phyloP scores from a whole-genome alignment of 2,888 invertebrate species.

The Eupithecia exiguata region DNA sequence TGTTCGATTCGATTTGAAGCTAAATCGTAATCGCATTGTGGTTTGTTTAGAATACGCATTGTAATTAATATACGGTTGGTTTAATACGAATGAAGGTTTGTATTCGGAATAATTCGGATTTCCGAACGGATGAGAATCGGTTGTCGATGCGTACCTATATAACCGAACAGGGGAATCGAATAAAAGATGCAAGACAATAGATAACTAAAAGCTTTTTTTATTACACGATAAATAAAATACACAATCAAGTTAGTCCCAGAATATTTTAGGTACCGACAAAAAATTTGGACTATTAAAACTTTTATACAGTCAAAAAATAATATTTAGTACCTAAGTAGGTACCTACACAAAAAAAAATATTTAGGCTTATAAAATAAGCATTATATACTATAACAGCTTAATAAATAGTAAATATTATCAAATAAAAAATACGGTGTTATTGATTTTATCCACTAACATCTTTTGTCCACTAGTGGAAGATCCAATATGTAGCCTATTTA shows the following conservation, averaged over 20 bases:
- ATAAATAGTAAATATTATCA: no score
- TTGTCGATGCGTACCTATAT: conserved; percentile 34
- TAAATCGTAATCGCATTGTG: conserved; percentile 69
- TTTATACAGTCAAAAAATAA: no score
- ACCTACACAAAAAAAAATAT: no score
- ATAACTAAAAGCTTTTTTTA: not conserved
- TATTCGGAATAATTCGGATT: conserved; percentile 49
- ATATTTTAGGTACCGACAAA: not conserved
- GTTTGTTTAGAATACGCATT: conserved; percentile 62
- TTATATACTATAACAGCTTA: no score
- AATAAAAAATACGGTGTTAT: no score
- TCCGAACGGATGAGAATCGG: conserved; percentile 41
- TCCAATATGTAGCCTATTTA: no score
- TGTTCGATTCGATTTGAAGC: conserved; percentile 61
- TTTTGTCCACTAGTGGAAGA: no score
- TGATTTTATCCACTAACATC: no score
- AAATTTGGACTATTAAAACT: not conserved
- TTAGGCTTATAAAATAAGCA: no score
- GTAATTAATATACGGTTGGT: conserved; percentile 59
- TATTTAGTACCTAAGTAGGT: no score
- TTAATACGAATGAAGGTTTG: conserved; percentile 50
- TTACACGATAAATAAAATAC: not conserved
- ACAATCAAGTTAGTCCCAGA: not conserved
- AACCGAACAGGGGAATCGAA: conserved; percentile 20
- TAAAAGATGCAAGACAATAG: conserved; percentile 16